A percentile compares a stretch with the other conserved stretches of the same genome.
These are phyloP conservation scores for Calameuta idolon DNA, from an alignment of 2,888 invertebrate species.

Conservation along the genomic window DNA sequence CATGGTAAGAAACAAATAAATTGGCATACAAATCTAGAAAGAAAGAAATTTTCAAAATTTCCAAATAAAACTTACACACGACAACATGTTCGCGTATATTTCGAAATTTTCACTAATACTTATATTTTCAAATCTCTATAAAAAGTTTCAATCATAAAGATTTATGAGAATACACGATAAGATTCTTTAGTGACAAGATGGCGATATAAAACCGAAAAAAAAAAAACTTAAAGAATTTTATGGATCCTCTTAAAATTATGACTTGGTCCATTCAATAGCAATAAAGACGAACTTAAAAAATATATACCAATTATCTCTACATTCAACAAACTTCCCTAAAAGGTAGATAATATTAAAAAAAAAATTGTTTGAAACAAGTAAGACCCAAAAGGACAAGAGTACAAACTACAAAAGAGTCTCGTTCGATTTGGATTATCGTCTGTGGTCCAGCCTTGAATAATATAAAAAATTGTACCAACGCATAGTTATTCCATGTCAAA, in stretches of 20 bases:
- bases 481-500: slow-evolving; percentile 20
- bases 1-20: not conserved
- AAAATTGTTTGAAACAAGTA: not conserved
- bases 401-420: not conserved
- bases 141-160: not conserved
- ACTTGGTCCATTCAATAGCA: not conserved
- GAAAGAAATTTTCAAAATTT: not conserved
- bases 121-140: not conserved
- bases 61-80: not conserved
- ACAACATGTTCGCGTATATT: not conserved
- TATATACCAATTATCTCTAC: not conserved
- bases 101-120: not conserved
- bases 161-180: not conserved
- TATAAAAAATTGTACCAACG: too few species aligned
- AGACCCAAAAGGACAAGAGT: not conserved
- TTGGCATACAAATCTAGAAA: not conserved
- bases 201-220: not conserved
- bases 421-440: not conserved
- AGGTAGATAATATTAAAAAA: not conserved
- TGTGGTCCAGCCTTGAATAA: not conserved
- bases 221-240: not conserved
- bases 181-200: not conserved
- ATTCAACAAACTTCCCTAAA: not conserved
- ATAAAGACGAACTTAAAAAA: not conserved
- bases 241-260: not conserved